phyloP scores from a whole-genome alignment of 2,888 invertebrate genomes.

The Eilema sororculum region DNA sequence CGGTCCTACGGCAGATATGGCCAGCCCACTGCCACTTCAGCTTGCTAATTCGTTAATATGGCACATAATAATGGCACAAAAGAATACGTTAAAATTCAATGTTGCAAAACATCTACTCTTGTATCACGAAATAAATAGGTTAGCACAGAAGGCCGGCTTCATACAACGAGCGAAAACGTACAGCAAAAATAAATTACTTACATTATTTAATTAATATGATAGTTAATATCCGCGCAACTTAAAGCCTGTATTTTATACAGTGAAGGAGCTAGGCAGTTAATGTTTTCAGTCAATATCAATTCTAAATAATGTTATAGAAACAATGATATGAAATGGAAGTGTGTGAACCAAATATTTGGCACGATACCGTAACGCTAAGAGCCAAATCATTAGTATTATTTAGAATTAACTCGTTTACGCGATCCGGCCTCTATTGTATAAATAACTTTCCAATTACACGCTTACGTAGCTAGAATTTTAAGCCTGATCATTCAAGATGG shows the following conservation, averaged over 20 bases:
- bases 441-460: slow-evolving; percentile 38
- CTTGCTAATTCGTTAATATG: too few species aligned
- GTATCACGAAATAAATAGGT: too few species aligned
- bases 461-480: slow-evolving; percentile 25
- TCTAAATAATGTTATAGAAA: slow-evolving; percentile 11
- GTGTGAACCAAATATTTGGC: slow-evolving; percentile 36
- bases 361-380: slow-evolving; percentile 26
- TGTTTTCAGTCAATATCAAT: neutral
- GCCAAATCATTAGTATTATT: slow-evolving; percentile 30
- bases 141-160: too few species aligned
- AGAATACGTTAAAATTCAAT: too few species aligned
- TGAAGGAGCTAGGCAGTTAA: neutral
- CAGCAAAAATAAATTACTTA: too few species aligned
- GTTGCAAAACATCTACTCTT: too few species aligned
- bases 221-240: too few species aligned
- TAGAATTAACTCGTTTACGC: slow-evolving; percentile 36
- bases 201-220: too few species aligned
- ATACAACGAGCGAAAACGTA: too few species aligned
- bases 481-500: slow-evolving; percentile 3
- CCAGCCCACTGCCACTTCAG: too few species aligned
- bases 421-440: slow-evolving; percentile 38
- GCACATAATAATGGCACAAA: too few species aligned
- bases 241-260: neutral
- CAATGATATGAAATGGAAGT: slow-evolving; percentile 32
- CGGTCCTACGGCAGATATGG: too few species aligned